These are phyloP conservation scores for Cyrtonyx montezumae DNA, from an alignment of 2,113 vertebrate species.

Conservation along the genomic window DNA sequence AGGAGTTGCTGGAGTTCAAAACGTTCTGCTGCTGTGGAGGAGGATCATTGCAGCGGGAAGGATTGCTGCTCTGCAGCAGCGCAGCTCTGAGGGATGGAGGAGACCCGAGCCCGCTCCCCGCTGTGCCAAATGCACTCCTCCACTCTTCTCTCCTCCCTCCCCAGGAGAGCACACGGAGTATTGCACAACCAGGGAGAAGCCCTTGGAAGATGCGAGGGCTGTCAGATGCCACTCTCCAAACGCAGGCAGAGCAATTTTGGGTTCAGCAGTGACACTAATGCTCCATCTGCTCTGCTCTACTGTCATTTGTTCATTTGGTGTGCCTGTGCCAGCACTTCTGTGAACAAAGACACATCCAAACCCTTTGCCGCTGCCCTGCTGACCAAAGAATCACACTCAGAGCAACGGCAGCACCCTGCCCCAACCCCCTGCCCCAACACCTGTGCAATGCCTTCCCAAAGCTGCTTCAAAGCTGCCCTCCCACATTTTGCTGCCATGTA, in stretches of 20 bases:
- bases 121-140: conserved; percentile 59
- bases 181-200: conserved; percentile 52
- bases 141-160: conserved; percentile 62
- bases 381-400: neutral
- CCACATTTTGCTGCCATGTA: neutral
- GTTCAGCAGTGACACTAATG: neutral
- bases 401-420: neutral
- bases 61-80: conserved; percentile 45
- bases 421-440: neutral
- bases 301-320: neutral
- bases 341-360: neutral
- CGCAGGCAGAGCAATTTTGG: neutral
- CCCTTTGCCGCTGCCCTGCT: neutral
- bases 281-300: neutral
- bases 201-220: conserved; percentile 48
- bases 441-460: neutral
- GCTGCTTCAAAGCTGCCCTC: neutral
- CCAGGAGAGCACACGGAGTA: conserved; percentile 41
- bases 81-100: conserved; percentile 49
- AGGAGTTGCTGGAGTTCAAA: conserved; percentile 71
- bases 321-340: neutral
- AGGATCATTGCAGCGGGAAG: conserved; percentile 63
- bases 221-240: conserved; percentile 18
- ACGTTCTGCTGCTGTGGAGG: conserved; percentile 65
- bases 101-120: conserved; percentile 56